These are phyloP conservation scores for Glandiceps talaboti DNA, from an alignment of 53 echinoderm and acorn worm species.

Conservation along the genomic window DNA sequence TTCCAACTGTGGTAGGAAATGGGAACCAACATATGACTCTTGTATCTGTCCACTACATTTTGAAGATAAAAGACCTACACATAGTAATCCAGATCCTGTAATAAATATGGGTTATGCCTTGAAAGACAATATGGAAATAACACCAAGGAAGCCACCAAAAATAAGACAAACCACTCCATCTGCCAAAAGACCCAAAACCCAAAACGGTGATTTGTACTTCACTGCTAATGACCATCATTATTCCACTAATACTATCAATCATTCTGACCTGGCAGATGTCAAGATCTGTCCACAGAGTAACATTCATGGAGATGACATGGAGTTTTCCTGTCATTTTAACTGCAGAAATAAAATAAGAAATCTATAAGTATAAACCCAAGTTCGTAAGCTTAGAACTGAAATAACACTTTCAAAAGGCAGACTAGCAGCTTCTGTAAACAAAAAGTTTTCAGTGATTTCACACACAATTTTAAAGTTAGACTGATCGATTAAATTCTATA, in stretches of 20 bases:
- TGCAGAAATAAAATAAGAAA: too few species aligned
- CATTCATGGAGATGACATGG: too few species aligned
- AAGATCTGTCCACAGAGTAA: too few species aligned
- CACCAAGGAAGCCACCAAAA: background rate
- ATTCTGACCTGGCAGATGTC: too few species aligned
- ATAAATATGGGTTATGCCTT: background rate
- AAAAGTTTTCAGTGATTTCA: constrained; percentile 9
- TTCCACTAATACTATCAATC: background rate
- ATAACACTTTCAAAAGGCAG: constrained; percentile 1
- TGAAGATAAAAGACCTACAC: background rate
- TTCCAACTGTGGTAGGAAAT: background rate
- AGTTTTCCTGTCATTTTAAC: too few species aligned
- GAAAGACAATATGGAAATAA: too few species aligned
- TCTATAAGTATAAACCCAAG: too few species aligned
- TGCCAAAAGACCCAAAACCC: too few species aligned
- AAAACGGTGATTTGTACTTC: background rate
- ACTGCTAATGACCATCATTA: background rate
- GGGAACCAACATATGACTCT: background rate
- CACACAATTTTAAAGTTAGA: constrained; percentile 10
- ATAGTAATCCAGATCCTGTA: background rate
- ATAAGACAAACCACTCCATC: background rate
- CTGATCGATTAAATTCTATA: constrained; percentile 4
- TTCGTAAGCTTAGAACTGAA: background rate
- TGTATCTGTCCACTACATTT: background rate
- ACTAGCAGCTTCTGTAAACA: too few species aligned